phyloP scores from a whole-genome alignment of 2,113 vertebrate genomes.

The Ameiurus melas region DNA sequence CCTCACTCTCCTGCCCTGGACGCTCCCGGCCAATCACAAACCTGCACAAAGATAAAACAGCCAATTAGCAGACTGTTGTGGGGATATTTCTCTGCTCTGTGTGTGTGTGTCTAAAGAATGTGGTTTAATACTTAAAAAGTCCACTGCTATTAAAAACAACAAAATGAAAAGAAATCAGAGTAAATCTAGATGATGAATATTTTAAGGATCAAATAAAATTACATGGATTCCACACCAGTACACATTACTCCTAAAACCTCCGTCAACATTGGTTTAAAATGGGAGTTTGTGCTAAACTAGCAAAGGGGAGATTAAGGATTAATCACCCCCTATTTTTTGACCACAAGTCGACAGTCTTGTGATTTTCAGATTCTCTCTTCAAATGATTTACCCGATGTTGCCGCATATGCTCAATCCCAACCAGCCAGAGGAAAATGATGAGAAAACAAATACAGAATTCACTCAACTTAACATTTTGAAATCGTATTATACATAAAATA shows the following conservation, averaged over 20 bases:
- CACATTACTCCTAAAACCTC: neutral
- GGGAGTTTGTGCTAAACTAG: neutral
- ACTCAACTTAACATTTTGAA: neutral
- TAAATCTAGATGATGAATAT: neutral
- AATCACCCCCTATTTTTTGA: too few species aligned
- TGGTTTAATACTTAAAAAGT: neutral
- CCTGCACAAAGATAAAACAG: constrained; percentile 70
- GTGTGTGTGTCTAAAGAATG: neutral
- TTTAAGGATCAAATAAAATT: neutral
- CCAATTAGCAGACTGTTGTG: constrained; percentile 20
- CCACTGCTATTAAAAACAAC: neutral
- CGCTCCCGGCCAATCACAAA: constrained; percentile 96
- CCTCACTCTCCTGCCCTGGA: constrained; percentile 95
- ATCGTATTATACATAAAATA: neutral
- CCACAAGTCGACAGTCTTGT: neutral
- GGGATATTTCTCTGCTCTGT: neutral
- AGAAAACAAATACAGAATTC: neutral
- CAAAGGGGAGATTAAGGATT: neutral
- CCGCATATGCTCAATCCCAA: neutral
- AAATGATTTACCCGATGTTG: neutral
- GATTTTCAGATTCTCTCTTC: neutral
- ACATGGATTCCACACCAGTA: neutral
- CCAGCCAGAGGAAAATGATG: neutral
- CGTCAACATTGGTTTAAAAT: neutral
- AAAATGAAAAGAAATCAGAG: neutral